These are phyloP conservation scores for Listronotus bonariensis DNA, from an alignment of 1,140 invertebrate genomes.

Conservation along the genomic window DNA sequence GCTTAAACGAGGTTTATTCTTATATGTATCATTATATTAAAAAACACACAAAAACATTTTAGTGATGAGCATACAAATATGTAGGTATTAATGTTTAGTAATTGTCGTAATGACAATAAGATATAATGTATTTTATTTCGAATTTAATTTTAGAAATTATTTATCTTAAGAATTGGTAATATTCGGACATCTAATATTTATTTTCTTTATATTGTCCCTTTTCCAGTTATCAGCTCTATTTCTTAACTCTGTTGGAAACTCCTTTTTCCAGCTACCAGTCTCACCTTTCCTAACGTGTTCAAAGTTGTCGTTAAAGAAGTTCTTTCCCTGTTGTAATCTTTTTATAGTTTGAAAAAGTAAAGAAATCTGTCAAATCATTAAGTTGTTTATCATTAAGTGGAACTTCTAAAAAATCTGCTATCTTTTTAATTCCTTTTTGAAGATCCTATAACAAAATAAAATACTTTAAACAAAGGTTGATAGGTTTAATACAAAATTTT, in stretches of 20 bases:
- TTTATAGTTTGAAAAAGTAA: slow-evolving; percentile 12
- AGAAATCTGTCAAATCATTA: slow-evolving; percentile 1
- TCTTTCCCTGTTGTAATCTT: slow-evolving; percentile 11
- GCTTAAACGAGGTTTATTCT: too few species aligned
- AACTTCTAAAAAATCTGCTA: slow-evolving; percentile 14
- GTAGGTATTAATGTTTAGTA: too few species aligned
- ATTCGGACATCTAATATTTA: neutral
- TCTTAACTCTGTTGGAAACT: slow-evolving; percentile 13
- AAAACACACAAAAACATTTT: too few species aligned
- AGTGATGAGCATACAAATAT: too few species aligned
- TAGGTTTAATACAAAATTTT: too few species aligned
- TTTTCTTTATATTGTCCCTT: neutral
- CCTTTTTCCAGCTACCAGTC: slow-evolving; percentile 15
- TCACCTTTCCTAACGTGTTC: slow-evolving; percentile 16
- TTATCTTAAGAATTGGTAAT: too few species aligned
- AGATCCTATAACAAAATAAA: slow-evolving; percentile 4
- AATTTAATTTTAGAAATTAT: too few species aligned
- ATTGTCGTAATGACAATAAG: too few species aligned
- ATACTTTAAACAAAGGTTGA: neutral
- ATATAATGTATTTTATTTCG: too few species aligned
- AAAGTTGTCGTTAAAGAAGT: slow-evolving; percentile 3
- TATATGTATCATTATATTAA: too few species aligned
- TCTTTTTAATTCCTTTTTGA: neutral
- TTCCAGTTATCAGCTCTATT: slow-evolving; percentile 13
- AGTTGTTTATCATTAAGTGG: slow-evolving; percentile 4